phyloP scores from a whole-genome alignment of 2,888 invertebrate species.

The Amorpha juglandis region DNA sequence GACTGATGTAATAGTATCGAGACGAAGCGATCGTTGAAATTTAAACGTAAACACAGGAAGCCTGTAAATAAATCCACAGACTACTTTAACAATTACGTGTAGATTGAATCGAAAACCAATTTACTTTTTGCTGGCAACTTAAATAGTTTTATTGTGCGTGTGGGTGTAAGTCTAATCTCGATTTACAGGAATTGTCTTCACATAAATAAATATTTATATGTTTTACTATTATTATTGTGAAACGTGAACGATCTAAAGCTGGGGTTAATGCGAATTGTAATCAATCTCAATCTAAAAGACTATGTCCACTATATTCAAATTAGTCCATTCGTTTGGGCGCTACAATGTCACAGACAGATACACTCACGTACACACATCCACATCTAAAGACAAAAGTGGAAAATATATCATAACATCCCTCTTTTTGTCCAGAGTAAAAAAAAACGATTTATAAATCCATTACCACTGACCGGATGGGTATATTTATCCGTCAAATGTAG shows the following conservation, averaged over 20 bases:
- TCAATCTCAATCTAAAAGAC: no score
- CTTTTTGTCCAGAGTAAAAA: not conserved
- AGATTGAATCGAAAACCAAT: conserved; percentile 14
- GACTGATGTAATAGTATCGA: conserved; percentile 52
- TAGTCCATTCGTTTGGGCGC: no score
- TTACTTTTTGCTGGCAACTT: conserved; percentile 13
- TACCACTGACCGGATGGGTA: conserved; percentile 12
- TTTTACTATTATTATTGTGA: no score
- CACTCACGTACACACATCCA: no score
- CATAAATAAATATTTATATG: not conserved
- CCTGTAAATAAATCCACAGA: conserved; percentile 25
- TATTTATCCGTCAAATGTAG: conserved; percentile 26
- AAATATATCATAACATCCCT: no score
- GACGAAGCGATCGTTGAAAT: conserved; percentile 49
- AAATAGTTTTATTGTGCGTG: conserved; percentile 1
- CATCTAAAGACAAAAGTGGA: no score
- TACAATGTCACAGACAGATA: no score
- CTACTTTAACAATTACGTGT: conserved; percentile 10
- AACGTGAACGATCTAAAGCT: no score
- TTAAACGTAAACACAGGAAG: conserved; percentile 44
- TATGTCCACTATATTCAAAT: no score
- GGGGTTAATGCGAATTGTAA: no score
- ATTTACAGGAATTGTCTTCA: not conserved
- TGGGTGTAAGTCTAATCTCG: not conserved
- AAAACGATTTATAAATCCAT: conserved; percentile 7